Evolutionary conservation across 2,113 vertebrate species (phyloP), one percentile per base, ranked within the genome.

Genomic region (Myotis yumanensis): DNA sequence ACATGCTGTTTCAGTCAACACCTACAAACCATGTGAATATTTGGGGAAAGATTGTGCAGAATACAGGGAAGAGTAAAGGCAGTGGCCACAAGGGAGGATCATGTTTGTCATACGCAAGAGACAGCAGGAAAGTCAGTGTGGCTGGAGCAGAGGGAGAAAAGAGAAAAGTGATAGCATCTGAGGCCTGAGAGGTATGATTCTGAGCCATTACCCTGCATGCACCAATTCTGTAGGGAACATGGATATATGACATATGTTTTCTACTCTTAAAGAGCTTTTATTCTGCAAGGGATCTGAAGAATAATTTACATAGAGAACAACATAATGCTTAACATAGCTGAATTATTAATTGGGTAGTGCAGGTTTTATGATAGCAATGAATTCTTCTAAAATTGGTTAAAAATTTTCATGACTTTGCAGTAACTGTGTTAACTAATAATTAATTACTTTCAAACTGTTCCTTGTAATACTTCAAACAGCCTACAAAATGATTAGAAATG

Each of bases 351-450:
- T 95, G 52, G 66, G 25, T 57, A 76, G 32, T 40, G 4, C 3
- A 80, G 17, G 86, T 89, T 95, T 96, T 88, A 94, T 88, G 57
- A 80, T 66, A 79, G 28, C 17, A 95, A 32, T 37, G 40, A 91
- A 76, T 77, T 92, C 18, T 88, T 71, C 46, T 85, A 90, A 92
- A 94, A 94, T 90, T 91, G 73, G 30, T 87, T 75, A 37, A 84
- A 92, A 72, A 92, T 68, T 94, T 11, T 68, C 12, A 62, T 90
- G 62, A 96, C 52, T 54, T 85, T 52, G 16, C 12, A 86, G 52
- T 30, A 76, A 89, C 57, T 43, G 7, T 82, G 35, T 87, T 84
- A 92, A 87, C 32, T 96, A 90, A 59, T 23, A 92, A 88, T 95
- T 94, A 76, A 76, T 94, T 95, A 85, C 48, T 8, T 88, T 81